Conservation (phyloP, 2,888 invertebrate genomes). For the Lasius platythorax region DNA sequence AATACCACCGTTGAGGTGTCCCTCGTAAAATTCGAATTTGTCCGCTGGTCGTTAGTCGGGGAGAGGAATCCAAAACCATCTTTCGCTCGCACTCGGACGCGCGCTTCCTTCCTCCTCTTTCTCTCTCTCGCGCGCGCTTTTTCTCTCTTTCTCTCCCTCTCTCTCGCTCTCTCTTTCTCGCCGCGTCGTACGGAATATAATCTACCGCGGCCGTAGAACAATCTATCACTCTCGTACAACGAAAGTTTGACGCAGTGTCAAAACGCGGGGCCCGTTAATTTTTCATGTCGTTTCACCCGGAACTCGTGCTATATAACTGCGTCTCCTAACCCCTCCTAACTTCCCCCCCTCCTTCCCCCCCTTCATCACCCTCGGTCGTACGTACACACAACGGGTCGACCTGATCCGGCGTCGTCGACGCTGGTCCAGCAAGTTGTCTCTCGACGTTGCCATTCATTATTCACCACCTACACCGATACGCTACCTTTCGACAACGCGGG, state of each 20-base stretch:
- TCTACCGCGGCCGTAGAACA: conserved; percentile 70
- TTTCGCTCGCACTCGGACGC: conserved; percentile 36
- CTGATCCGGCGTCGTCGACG: conserved; percentile 65
- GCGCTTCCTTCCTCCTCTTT: neutral
- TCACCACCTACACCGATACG: conserved; percentile 76
- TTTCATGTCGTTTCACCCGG: conserved; percentile 80
- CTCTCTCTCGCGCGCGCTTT: conserved; percentile 13
- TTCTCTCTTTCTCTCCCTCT: neutral
- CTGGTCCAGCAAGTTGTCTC: conserved; percentile 78
- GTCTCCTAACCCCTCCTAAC: conserved; percentile 13
- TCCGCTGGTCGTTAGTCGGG: conserved; percentile 63
- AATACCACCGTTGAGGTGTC: conserved; percentile 57
- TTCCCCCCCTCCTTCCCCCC: neutral
- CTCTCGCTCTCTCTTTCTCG: conserved; percentile 37
- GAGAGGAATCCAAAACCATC: conserved; percentile 65
- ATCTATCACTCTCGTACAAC: conserved; percentile 81
- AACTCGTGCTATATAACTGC: conserved; percentile 70
- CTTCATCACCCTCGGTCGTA: conserved; percentile 5
- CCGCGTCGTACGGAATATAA: conserved; percentile 58
- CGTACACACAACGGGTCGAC: conserved; percentile 47
- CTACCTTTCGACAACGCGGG: conserved; percentile 73
- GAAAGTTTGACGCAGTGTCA: conserved; percentile 82
- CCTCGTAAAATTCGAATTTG: conserved; percentile 74
- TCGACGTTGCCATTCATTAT: conserved; percentile 80
- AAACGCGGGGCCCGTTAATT: conserved; percentile 81